Conservation (phyloP, 2,113 vertebrate species). For the Mesitornis unicolor region DNA sequence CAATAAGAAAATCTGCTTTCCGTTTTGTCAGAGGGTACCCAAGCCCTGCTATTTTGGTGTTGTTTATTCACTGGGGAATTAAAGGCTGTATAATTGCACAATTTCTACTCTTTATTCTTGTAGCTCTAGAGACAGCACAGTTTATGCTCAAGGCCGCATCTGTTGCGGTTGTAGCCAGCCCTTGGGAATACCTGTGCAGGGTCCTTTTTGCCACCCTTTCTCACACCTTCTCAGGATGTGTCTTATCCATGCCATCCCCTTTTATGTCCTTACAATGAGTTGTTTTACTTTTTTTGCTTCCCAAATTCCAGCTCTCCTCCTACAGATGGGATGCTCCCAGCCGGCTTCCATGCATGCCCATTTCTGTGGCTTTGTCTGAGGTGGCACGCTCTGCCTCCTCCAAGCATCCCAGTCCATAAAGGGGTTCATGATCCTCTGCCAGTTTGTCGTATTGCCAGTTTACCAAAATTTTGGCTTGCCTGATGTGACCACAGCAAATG, state of each 20-base stretch:
- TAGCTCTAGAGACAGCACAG: background rate
- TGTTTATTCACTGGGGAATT: background rate
- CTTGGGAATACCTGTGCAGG: background rate
- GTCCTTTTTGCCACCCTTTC: background rate
- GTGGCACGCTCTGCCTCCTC: fast-evolving
- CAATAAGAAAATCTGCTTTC: background rate
- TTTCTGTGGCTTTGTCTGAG: background rate
- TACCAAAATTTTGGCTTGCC: background rate
- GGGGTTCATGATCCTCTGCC: background rate
- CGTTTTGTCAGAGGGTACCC: background rate
- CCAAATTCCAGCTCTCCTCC: background rate
- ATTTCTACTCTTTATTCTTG: background rate
- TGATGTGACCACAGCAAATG: background rate
- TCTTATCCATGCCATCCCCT: background rate
- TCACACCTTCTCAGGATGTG: background rate
- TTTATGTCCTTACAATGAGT: background rate
- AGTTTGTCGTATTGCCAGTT: background rate
- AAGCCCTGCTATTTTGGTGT: background rate
- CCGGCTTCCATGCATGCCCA: background rate
- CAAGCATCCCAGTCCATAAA: fast-evolving
- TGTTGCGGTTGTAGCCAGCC: background rate
- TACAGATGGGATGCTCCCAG: background rate
- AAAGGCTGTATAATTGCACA: background rate
- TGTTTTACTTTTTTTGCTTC: background rate
- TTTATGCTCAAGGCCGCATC: background rate